Conservation (phyloP, 2,113 vertebrate genomes). For the Burhinus bistriatus region DNA sequence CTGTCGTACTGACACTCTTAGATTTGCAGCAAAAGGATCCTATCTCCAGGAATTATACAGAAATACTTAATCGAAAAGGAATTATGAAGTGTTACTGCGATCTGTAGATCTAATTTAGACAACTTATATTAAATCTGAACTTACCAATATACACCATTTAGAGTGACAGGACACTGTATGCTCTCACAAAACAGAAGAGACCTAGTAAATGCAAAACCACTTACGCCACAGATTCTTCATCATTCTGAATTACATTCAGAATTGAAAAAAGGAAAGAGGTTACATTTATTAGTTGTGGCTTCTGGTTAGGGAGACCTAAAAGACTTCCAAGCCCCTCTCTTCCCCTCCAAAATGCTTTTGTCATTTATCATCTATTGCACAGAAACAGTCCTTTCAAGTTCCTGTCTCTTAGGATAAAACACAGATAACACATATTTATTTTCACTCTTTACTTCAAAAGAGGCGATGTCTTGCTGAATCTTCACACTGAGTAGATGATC, state of each 20-base stretch:
- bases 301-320: not conserved
- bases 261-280: not conserved
- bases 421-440: not conserved
- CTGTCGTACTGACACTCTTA: not conserved
- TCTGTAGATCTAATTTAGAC: not conserved
- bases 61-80: not conserved
- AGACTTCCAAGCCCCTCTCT: not conserved
- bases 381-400: not conserved
- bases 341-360: not conserved
- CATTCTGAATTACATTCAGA: not conserved
- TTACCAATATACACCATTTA: not conserved
- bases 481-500: not conserved
- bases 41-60: not conserved
- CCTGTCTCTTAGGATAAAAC: not conserved
- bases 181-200: not conserved
- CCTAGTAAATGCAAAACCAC: not conserved
- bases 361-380: not conserved
- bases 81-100: not conserved
- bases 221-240: not conserved
- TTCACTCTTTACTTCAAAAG: not conserved
- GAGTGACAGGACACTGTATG: not conserved
- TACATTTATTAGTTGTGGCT: not conserved
- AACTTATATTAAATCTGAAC: not conserved
- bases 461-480: not conserved
- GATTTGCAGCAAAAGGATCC: not conserved